Conservation (phyloP, 2,797 vertebrate genomes). For the Enoplosus armatus region DNA sequence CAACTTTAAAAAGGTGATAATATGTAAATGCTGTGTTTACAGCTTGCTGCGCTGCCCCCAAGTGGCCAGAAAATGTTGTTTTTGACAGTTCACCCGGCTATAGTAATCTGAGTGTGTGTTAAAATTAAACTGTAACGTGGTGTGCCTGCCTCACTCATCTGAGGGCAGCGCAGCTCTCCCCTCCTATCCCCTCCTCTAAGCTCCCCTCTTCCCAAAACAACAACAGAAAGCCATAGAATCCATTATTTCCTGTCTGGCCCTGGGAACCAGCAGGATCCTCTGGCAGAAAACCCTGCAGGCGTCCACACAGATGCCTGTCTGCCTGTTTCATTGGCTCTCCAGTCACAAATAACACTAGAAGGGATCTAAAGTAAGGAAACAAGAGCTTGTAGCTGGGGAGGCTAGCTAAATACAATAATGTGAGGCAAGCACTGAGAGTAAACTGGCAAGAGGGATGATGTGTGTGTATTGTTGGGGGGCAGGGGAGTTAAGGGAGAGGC, state of each 20-base stretch:
- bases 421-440: conserved; percentile 48
- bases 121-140: background rate
- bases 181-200: background rate
- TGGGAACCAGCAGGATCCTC: conserved; percentile 59
- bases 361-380: conserved; percentile 61
- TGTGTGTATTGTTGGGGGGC: conserved; percentile 47
- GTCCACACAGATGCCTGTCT: conserved; percentile 67
- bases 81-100: background rate
- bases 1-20: background rate
- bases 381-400: conserved; percentile 69
- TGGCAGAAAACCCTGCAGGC: conserved; percentile 56
- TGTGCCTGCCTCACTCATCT: background rate
- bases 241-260: conserved; percentile 68
- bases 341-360: conserved; percentile 67
- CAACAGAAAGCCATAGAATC: conserved; percentile 55
- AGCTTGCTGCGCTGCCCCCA: background rate
- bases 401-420: conserved; percentile 71
- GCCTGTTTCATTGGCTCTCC: conserved; percentile 66
- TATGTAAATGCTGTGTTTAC: background rate
- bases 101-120: background rate
- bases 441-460: conserved; percentile 49
- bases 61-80: background rate
- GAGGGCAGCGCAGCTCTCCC: background rate
- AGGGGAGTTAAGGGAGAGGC: conserved; percentile 47
- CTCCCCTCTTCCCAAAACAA: conserved; percentile 47